Evolutionary conservation across 1,140 invertebrate genomes (phyloP).

Genomic region (Procambarus virginalis): DNA sequence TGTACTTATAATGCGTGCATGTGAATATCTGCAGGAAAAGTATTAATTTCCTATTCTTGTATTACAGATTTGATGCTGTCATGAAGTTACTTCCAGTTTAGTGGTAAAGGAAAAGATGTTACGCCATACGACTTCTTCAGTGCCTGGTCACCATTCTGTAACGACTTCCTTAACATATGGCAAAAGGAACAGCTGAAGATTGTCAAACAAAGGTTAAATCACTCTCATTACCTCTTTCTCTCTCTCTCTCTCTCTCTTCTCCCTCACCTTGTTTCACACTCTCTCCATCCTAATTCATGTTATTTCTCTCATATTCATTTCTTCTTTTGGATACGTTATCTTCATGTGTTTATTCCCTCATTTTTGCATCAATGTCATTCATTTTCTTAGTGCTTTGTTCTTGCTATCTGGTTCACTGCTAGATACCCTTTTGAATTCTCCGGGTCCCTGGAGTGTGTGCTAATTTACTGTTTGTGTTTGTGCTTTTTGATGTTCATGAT

Average conservation of each 20-base stretch:
- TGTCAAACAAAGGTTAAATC: slow-evolving; percentile 79
- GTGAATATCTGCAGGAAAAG: too few species aligned
- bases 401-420: too few species aligned
- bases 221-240: not conserved
- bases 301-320: not conserved
- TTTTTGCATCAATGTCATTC: too few species aligned
- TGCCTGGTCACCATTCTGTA: slow-evolving; percentile 91
- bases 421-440: too few species aligned
- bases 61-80: slow-evolving; percentile 82
- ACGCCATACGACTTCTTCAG: slow-evolving; percentile 92
- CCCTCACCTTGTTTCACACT: not conserved
- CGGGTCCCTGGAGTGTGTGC: too few species aligned
- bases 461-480: too few species aligned
- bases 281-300: not conserved
- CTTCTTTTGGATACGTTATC: not conserved
- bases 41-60: not conserved
- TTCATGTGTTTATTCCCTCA: not conserved
- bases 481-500: too few species aligned
- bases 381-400: too few species aligned
- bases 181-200: slow-evolving; percentile 92
- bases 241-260: too few species aligned
- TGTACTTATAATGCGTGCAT: too few species aligned
- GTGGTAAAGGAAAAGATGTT: slow-evolving; percentile 84
- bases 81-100: slow-evolving; percentile 91
- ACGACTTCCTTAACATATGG: slow-evolving; percentile 96